phyloP scores from a whole-genome alignment of 1,140 invertebrate genomes.

The Hypsibius dujardini region DNA sequence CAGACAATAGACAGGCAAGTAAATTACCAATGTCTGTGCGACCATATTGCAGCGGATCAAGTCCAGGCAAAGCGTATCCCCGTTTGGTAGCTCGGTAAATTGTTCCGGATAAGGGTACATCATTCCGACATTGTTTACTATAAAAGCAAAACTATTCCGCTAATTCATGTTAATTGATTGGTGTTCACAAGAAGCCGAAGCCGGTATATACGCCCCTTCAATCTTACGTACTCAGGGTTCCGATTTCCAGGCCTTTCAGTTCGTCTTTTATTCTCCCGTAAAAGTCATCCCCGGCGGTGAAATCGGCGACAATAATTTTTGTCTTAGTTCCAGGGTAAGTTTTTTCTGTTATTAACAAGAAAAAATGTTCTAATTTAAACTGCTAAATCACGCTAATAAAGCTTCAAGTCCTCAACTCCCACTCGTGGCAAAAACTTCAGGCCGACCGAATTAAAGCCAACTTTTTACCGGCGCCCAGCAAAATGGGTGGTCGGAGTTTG shows the following conservation, averaged over 20 bases:
- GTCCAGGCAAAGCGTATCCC: conserved; percentile 30
- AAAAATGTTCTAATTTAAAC: too few species aligned
- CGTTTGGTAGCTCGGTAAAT: conserved; percentile 49
- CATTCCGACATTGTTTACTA: conserved; percentile 84
- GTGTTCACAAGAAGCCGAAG: not conserved
- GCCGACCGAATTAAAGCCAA: too few species aligned
- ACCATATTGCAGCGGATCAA: conserved; percentile 53
- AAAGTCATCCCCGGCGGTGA: conserved; percentile 50
- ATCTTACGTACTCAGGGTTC: conserved; percentile 45
- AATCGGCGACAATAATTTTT: conserved; percentile 63
- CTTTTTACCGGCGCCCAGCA: too few species aligned
- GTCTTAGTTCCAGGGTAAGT: conserved; percentile 36
- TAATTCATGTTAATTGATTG: not conserved
- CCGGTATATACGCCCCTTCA: not conserved
- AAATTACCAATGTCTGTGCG: conserved; percentile 44
- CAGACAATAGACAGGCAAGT: not conserved
- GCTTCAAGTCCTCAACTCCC: too few species aligned
- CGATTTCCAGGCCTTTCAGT: conserved; percentile 62
- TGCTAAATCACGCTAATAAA: too few species aligned
- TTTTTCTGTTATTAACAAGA: too few species aligned
- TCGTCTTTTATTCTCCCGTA: conserved; percentile 56
- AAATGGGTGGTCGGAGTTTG: too few species aligned
- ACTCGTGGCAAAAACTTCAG: too few species aligned
- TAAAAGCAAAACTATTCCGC: conserved; percentile 23
- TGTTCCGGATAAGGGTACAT: conserved; percentile 65